A percentile compares a stretch with the other conserved stretches of the same genome.
phyloP scores from a whole-genome alignment of 2,888 invertebrate genomes.

The Cryptocheilus praepositus region DNA sequence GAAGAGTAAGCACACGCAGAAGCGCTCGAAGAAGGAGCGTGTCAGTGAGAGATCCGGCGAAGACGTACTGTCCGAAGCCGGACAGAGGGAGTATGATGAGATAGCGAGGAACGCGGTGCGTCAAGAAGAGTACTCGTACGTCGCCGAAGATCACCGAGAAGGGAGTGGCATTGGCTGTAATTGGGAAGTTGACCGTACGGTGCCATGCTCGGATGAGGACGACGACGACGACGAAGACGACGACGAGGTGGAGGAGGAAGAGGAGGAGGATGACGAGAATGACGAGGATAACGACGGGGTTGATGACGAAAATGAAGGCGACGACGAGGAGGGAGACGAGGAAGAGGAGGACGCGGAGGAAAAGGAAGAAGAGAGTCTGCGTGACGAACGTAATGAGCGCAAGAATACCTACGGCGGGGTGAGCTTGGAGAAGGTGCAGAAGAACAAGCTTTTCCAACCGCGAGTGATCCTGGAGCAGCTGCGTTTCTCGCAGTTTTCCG shows the following conservation, averaged over 20 bases:
- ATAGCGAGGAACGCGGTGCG: conserved; percentile 61
- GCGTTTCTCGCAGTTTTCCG: conserved; percentile 62
- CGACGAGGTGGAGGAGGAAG: conserved; percentile 44
- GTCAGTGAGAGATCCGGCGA: too few relatives aligned
- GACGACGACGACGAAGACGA: conserved; percentile 48
- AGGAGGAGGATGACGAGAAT: too few relatives aligned
- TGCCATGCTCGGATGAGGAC: conserved; percentile 28
- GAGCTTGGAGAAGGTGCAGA: conserved; percentile 60
- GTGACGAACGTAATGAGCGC: conserved; percentile 27
- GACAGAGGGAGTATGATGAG: conserved; percentile 44
- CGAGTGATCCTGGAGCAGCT: conserved; percentile 70
- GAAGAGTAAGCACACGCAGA: conserved; percentile 49
- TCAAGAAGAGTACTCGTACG: conserved; percentile 36
- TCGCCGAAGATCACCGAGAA: conserved; percentile 32
- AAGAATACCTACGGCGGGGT: conserved; percentile 27
- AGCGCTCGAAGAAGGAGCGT: conserved; percentile 31
- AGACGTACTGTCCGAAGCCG: too few relatives aligned
- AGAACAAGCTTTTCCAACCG: conserved; percentile 68
- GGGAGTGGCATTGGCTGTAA: conserved; percentile 32
- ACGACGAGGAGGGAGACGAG: conserved; percentile 48
- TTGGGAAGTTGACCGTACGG: conserved; percentile 49
- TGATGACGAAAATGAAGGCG: conserved; percentile 53
- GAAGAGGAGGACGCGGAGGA: conserved; percentile 33
- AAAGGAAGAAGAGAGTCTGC: conserved; percentile 53
- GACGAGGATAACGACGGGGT: conserved; percentile 45